These are phyloP conservation scores for Diabrotica undecimpunctata DNA, from an alignment of 1,140 invertebrate species.

Conservation along the genomic window DNA sequence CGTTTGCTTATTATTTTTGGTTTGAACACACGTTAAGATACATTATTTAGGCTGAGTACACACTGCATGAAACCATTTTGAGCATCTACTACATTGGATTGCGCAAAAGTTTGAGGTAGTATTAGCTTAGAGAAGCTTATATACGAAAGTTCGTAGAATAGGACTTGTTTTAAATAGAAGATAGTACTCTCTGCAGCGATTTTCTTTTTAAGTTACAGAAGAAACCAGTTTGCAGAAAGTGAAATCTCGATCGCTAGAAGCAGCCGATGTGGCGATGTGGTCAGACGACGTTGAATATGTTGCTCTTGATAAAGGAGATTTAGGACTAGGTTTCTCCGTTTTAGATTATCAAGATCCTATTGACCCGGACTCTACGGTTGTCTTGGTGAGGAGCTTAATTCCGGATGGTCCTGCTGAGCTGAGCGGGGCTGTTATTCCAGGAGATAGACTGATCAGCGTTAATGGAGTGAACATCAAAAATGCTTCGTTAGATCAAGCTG, in stretches of 20 bases:
- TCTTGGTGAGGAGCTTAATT: constrained; percentile 89
- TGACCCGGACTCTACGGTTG: constrained; percentile 84
- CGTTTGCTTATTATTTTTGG: too few species aligned
- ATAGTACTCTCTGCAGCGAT: not conserved
- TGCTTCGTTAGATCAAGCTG: constrained; percentile 84
- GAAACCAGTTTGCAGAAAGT: constrained; percentile 61
- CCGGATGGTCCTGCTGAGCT: constrained; percentile 86
- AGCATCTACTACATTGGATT: not conserved
- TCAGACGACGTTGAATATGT: constrained; percentile 82
- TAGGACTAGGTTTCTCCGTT: constrained; percentile 92
- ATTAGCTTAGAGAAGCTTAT: not conserved
- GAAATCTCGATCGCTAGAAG: constrained; percentile 86
- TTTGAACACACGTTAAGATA: too few species aligned
- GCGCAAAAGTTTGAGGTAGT: not conserved
- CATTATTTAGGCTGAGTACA: not conserved
- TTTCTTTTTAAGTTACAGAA: constrained; percentile 44
- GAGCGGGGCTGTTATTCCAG: constrained; percentile 85
- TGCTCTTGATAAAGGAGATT: constrained; percentile 81
- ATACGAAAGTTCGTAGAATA: not conserved
- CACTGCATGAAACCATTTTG: not conserved
- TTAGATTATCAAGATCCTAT: constrained; percentile 91
- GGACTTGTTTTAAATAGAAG: too few species aligned
- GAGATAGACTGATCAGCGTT: constrained; percentile 58
- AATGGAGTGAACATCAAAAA: constrained; percentile 70
- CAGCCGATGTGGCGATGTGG: constrained; percentile 91